Conservation (phyloP, 2,113 vertebrate genomes). For the Calonectris borealis region DNA sequence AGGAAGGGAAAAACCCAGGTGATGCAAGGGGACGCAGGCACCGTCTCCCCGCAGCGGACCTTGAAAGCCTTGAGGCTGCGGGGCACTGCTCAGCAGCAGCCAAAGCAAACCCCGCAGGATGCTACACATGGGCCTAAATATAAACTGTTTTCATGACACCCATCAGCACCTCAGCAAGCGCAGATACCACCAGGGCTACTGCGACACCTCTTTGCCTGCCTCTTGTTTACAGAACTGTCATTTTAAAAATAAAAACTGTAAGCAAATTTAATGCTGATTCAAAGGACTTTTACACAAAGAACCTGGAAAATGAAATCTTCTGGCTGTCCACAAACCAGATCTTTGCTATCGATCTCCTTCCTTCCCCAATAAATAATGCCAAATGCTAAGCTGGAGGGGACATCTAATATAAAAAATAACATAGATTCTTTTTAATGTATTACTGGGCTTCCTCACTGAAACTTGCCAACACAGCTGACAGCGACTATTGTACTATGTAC, state of each 20-base stretch:
- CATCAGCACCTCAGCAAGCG: background rate
- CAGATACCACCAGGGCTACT: background rate
- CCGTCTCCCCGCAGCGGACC: background rate
- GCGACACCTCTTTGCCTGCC: background rate
- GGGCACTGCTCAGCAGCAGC: background rate
- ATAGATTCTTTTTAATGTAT: background rate
- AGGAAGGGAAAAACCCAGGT: background rate
- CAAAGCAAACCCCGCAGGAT: background rate
- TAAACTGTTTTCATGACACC: background rate
- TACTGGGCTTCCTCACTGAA: background rate
- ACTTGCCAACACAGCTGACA: background rate
- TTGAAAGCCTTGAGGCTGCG: background rate
- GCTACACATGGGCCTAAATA: background rate
- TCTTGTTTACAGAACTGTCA: background rate
- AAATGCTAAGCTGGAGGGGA: background rate
- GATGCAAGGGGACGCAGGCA: background rate
- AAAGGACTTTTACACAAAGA: background rate
- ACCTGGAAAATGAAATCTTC: background rate
- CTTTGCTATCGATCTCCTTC: background rate
- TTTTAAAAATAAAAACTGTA: background rate
- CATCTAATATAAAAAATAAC: background rate
- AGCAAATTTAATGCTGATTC: background rate
- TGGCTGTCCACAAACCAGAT: background rate
- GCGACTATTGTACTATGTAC: background rate
- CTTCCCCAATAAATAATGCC: no score